These are phyloP conservation scores for Brenthis daphne DNA, from an alignment of 2,888 invertebrate genomes.

Conservation along the genomic window DNA sequence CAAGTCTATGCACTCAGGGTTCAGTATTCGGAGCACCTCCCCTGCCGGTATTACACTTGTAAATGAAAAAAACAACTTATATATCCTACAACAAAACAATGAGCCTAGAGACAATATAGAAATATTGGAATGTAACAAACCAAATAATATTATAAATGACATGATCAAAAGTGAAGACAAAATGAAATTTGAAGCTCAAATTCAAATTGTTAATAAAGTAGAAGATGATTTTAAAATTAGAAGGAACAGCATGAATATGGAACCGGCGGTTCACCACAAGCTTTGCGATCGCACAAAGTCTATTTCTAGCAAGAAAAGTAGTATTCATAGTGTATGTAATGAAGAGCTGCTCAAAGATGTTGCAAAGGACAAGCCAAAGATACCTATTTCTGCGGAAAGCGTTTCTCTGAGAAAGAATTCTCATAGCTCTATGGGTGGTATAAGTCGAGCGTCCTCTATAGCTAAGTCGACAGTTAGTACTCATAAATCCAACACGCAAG, in stretches of 20 bases:
- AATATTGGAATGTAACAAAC: constrained; percentile 47
- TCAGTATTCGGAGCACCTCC: constrained; percentile 69
- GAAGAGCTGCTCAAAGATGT: constrained; percentile 66
- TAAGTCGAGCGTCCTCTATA: constrained; percentile 74
- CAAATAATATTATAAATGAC: constrained; percentile 49
- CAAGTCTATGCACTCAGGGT: constrained; percentile 66
- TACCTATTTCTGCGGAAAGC: constrained; percentile 55
- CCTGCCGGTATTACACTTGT: constrained; percentile 63
- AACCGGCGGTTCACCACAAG: constrained; percentile 82
- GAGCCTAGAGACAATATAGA: constrained; percentile 34
- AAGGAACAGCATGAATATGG: constrained; percentile 61
- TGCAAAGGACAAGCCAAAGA: constrained; percentile 55
- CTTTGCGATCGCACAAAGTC: constrained; percentile 81
- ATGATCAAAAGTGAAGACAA: constrained; percentile 52
- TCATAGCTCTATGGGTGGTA: constrained; percentile 72
- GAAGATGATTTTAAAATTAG: constrained; percentile 56
- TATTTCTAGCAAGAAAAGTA: constrained; percentile 72
- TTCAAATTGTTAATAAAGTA: constrained; percentile 46
- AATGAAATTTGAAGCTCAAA: constrained; percentile 45
- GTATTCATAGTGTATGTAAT: constrained; percentile 60
- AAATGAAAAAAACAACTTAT: constrained; percentile 65
- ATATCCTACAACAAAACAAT: constrained; percentile 59
- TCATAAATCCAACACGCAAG: constrained; percentile 74
- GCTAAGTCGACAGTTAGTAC: constrained; percentile 78
- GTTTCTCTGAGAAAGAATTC: constrained; percentile 65